These are phyloP conservation scores for Cladopsammia gracilis DNA, from an alignment of 64 coral and sea anemone species.

Conservation along the genomic window DNA sequence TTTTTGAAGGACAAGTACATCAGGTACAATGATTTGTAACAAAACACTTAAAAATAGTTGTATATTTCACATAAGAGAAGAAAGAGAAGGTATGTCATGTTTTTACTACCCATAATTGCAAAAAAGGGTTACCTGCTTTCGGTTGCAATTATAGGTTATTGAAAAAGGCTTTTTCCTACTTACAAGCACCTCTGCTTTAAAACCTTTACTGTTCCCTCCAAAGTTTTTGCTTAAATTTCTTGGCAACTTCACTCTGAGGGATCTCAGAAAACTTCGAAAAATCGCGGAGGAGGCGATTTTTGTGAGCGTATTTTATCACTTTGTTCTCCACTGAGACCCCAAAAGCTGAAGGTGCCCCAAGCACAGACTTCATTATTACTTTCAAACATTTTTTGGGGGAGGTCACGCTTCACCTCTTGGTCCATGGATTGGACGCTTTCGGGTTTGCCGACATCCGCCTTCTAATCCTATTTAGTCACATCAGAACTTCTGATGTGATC, in stretches of 20 bases:
- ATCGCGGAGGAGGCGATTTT: neutral
- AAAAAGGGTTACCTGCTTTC: neutral
- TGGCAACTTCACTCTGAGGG: conserved; percentile 20
- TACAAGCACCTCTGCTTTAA: conserved; percentile 25
- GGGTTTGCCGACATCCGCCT: conserved; percentile 43
- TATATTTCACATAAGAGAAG: neutral
- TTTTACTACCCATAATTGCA: conserved; percentile 38
- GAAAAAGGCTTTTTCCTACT: conserved; percentile 12
- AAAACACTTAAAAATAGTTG: conserved; percentile 7
- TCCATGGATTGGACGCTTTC: conserved; percentile 33
- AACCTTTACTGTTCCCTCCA: conserved; percentile 26
- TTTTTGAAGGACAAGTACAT: neutral
- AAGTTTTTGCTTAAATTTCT: conserved; percentile 43
- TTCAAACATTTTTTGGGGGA: too few species aligned
- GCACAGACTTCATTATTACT: too few species aligned
- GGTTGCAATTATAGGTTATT: conserved; percentile 2
- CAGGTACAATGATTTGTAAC: neutral
- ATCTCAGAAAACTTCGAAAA: conserved; percentile 32
- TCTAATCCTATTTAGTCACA: conserved; percentile 41
- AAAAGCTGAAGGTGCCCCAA: too few species aligned
- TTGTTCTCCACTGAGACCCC: conserved; percentile 8
- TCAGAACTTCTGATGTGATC: conserved; percentile 9
- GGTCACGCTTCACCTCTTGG: conserved; percentile 37
- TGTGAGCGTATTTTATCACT: neutral
- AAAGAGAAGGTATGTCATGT: neutral